These are phyloP conservation scores for Zootoca vivipara DNA, from an alignment of 2,113 vertebrate genomes.

Conservation along the genomic window DNA sequence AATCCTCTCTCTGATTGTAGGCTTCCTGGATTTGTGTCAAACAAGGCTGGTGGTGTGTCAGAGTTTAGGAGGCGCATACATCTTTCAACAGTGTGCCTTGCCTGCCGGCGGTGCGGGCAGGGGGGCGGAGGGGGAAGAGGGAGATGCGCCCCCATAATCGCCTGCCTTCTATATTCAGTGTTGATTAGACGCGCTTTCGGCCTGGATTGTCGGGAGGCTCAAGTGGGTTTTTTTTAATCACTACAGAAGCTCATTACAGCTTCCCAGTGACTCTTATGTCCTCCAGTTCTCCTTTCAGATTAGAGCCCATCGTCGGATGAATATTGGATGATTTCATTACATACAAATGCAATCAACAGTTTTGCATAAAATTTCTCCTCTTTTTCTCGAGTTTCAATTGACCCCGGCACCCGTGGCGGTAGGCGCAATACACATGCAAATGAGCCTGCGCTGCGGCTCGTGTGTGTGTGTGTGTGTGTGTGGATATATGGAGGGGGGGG, in stretches of 20 bases:
- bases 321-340: conserved; percentile 91
- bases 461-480: too few species aligned
- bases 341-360: conserved; percentile 91
- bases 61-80: conserved; percentile 80
- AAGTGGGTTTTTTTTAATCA: conserved; percentile 88
- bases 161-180: conserved; percentile 83
- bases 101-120: conserved; percentile 47
- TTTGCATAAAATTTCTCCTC: conserved; percentile 87
- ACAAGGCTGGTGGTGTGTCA: conserved; percentile 70
- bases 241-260: conserved; percentile 88
- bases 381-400: conserved; percentile 89
- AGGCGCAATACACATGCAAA: conserved; percentile 88
- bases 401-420: conserved; percentile 83
- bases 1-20: conserved; percentile 75
- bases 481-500: conserved; percentile 58
- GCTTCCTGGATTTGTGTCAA: conserved; percentile 69
- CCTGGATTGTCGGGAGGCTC: conserved; percentile 85
- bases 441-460: conserved; percentile 80
- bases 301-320: conserved; percentile 88
- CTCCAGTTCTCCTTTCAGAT: conserved; percentile 88
- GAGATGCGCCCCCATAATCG: conserved; percentile 77
- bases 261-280: conserved; percentile 91
- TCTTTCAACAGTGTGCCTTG: conserved; percentile 78
- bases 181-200: conserved; percentile 90
- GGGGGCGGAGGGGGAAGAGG: conserved; percentile 30